These are phyloP conservation scores for Pachypsylla venusta DNA, from an alignment of 1,140 invertebrate species.

Conservation along the genomic window DNA sequence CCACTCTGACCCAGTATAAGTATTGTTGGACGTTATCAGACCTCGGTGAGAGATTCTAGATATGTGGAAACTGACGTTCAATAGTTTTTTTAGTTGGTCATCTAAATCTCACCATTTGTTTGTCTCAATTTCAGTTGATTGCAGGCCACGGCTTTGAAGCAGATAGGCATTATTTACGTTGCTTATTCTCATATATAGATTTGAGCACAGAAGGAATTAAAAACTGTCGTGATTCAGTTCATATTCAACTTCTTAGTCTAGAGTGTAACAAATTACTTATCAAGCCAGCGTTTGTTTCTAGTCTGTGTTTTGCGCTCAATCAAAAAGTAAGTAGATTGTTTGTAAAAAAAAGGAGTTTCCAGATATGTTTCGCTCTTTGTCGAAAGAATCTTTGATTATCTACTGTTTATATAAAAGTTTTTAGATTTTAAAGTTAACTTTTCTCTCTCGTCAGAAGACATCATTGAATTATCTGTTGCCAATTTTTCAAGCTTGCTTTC, in stretches of 20 bases:
- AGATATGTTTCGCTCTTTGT: too few relatives aligned
- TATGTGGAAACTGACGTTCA: background rate
- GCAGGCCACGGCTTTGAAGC: constrained; percentile 67
- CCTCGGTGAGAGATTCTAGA: background rate
- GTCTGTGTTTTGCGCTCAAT: constrained; percentile 55
- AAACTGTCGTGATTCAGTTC: constrained; percentile 36
- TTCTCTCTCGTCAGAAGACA: too few relatives aligned
- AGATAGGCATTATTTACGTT: constrained; percentile 72
- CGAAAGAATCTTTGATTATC: too few relatives aligned
- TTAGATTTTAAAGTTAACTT: too few relatives aligned
- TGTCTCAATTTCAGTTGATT: constrained; percentile 44
- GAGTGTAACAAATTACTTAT: constrained; percentile 52
- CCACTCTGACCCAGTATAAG: background rate
- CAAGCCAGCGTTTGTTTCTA: constrained; percentile 57
- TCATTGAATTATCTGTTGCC: too few relatives aligned
- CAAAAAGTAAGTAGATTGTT: constrained; percentile 38
- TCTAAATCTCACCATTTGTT: too few relatives aligned
- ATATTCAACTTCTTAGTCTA: constrained; percentile 57
- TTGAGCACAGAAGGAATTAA: constrained; percentile 39
- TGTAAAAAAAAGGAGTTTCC: too few relatives aligned
- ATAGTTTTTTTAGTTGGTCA: background rate
- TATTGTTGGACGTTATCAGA: background rate
- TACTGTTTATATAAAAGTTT: too few relatives aligned
- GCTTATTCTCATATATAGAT: constrained; percentile 58
- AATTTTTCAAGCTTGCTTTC: too few relatives aligned